These are phyloP conservation scores for Centroberyx gerrardi DNA, from an alignment of 2,797 vertebrate genomes.

Conservation along the genomic window DNA sequence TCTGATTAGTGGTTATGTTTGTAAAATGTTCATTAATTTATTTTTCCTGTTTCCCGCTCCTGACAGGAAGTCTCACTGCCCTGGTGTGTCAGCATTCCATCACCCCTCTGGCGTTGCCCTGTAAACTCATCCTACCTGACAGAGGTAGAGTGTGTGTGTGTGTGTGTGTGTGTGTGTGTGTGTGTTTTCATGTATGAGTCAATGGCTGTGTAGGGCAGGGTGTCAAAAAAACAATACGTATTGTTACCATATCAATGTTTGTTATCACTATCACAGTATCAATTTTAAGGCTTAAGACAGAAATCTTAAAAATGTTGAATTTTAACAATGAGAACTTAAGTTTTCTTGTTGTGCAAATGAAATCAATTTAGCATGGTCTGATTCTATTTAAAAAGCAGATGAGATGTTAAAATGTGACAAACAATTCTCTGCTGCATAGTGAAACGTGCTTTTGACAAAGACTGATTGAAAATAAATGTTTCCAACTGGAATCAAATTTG, in stretches of 20 bases:
- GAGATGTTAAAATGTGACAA: too few species aligned
- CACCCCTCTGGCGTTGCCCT: conserved; percentile 94
- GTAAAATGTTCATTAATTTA: not conserved
- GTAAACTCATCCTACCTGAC: conserved; percentile 95
- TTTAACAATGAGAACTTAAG: not conserved
- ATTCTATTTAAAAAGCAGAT: too few species aligned
- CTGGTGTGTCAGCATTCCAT: conserved; percentile 98
- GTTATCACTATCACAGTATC: too few species aligned
- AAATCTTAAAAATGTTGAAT: not conserved
- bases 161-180: conserved; percentile 8
- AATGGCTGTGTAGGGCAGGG: not conserved
- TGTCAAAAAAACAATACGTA: too few species aligned
- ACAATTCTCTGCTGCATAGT: too few species aligned
- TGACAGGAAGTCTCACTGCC: conserved; percentile 94
- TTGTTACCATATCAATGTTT: too few species aligned
- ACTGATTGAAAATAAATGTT: too few species aligned
- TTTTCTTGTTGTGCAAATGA: too few species aligned
- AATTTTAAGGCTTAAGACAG: too few species aligned
- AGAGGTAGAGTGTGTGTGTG: conserved; percentile 85
- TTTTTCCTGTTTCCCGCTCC: not conserved
- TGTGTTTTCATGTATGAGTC: conserved; percentile 1
- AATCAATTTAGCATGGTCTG: not conserved
- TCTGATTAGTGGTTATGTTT: not conserved
- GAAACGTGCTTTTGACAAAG: too few species aligned
- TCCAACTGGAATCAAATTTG: too few species aligned